A percentile compares a stretch with the other conserved stretches of the same genome.
Conservation (phyloP, 2,797 vertebrate genomes). For the Borostomias antarcticus region DNA sequence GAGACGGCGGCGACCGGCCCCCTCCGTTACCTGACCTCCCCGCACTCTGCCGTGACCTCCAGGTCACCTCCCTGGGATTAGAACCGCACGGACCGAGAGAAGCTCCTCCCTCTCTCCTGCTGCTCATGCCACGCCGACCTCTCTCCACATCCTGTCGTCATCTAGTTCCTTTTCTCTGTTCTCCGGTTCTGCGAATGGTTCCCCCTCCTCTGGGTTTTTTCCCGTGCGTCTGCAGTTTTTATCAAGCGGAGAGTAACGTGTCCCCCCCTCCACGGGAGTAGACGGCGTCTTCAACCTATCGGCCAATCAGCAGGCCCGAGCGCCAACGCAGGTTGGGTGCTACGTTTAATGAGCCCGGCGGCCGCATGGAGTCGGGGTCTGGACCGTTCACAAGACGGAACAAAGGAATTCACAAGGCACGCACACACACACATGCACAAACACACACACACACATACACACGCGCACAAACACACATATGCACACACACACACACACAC, state of each 20-base stretch:
- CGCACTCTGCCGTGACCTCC: conserved; percentile 1
- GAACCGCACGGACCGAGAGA: background rate
- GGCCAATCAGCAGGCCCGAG: conserved; percentile 25
- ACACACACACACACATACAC: no score
- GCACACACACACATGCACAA: conserved; percentile 6
- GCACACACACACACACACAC: conserved; percentile 8
- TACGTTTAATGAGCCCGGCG: conserved; percentile 49
- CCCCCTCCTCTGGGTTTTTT: conserved; percentile 37
- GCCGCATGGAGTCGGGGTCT: conserved; percentile 35
- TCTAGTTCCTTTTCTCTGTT: conserved; percentile 1
- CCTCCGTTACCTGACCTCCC: background rate
- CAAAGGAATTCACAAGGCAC: conserved; percentile 49
- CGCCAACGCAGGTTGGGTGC: conserved; percentile 28
- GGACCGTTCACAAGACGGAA: conserved; percentile 46
- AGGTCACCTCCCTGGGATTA: no score
- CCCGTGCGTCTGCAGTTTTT: conserved; percentile 32
- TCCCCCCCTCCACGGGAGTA: conserved; percentile 26
- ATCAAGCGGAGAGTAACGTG: conserved; percentile 30
- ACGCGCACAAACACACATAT: conserved; percentile 31
- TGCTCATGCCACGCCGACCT: conserved; percentile 5
- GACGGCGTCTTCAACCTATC: conserved; percentile 43
- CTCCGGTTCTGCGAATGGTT: conserved; percentile 22
- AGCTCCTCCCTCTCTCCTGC: conserved; percentile 8
- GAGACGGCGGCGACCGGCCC: no score
- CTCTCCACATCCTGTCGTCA: background rate